Conservation (phyloP, 2,113 vertebrate genomes). For the Cheirogaleus medius region DNA sequence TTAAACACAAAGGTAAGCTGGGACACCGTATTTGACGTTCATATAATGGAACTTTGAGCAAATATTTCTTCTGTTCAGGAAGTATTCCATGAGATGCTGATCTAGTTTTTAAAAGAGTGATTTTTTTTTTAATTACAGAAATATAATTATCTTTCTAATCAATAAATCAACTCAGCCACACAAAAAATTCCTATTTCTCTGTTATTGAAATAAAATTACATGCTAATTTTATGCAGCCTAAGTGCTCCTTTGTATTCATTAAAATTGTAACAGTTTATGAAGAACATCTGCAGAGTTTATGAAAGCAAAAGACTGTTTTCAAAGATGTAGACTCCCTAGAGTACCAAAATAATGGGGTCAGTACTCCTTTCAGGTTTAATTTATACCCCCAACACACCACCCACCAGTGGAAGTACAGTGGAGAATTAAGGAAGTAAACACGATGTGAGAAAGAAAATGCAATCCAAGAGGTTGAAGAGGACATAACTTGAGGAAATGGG, state of each 20-base stretch:
- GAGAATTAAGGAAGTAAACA: not conserved
- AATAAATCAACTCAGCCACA: conserved; percentile 28
- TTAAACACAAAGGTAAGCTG: conserved; percentile 78
- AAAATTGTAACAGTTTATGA: not conserved
- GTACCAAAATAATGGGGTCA: not conserved
- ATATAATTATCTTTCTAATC: not conserved
- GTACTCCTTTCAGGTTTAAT: not conserved
- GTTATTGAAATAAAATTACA: conserved; percentile 31
- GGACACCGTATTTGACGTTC: conserved; percentile 49
- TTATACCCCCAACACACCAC: not conserved
- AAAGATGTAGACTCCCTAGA: not conserved
- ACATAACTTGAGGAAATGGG: not conserved
- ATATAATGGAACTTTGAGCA: conserved; percentile 62
- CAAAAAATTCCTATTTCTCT: conserved; percentile 9
- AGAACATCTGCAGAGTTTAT: not conserved
- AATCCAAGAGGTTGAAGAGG: not conserved
- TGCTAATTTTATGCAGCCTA: not conserved
- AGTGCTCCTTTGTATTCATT: not conserved
- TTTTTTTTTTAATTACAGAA: conserved; percentile 50
- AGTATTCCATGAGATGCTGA: conserved; percentile 70
- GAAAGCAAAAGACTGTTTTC: not conserved
- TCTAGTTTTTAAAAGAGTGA: conserved; percentile 54
- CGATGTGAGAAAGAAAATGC: not conserved
- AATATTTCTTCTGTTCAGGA: conserved; percentile 65
- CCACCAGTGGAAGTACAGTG: not conserved